Conservation (phyloP, 53 echinoderm and acorn worm genomes). For the Henricia sp. region DNA sequence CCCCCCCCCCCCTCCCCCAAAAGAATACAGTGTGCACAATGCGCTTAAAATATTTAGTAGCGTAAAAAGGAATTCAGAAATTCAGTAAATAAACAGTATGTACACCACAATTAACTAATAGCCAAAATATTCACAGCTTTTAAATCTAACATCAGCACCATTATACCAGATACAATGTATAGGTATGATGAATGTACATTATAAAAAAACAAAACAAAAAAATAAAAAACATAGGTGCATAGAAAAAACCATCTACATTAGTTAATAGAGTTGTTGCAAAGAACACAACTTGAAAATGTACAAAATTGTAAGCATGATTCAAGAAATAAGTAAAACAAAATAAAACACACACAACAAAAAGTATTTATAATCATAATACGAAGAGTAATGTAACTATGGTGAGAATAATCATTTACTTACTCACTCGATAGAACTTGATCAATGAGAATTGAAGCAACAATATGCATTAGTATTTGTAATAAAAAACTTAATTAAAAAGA, state of each 20-base stretch:
- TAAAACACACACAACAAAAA: background rate
- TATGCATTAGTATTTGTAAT: background rate
- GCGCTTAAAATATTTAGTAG: too few species aligned
- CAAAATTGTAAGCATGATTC: background rate
- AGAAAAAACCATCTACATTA: background rate
- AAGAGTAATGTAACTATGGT: background rate
- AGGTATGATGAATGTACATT: background rate
- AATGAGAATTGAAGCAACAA: background rate
- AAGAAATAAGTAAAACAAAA: background rate
- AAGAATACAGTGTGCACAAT: too few species aligned
- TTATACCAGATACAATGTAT: background rate
- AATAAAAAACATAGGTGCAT: background rate
- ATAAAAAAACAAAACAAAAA: background rate
- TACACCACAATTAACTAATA: constrained; percentile 11
- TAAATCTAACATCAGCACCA: constrained; percentile 5
- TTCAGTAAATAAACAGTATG: constrained; percentile 10
- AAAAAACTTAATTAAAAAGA: background rate
- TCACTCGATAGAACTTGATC: background rate
- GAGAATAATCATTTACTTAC: background rate
- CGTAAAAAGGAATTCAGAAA: too few species aligned
- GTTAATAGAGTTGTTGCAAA: constrained; percentile 16
- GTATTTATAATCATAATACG: background rate
- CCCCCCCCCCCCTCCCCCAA: too few species aligned
- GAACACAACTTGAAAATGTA: background rate
- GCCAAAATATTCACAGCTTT: constrained; percentile 36